Base-by-base conservation (phyloP, 35 echinoderm and acorn worm genomes). In the Strongylocentrotus purpuratus region DNA sequence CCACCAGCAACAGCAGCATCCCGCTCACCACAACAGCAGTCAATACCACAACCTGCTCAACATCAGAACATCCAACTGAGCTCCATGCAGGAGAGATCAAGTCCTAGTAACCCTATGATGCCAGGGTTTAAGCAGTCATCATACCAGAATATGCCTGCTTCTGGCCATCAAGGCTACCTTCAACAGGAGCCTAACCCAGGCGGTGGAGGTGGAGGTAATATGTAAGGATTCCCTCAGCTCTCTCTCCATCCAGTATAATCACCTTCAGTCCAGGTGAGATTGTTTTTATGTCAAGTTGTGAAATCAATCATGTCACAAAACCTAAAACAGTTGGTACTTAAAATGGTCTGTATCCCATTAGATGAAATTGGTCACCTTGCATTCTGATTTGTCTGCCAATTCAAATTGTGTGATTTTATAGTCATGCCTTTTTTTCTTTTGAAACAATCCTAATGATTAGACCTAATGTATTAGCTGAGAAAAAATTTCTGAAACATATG, bases 1-100 rank as follows among this genome's bases (percentile, higher is more conserved):
- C 94, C 95, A 87, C 96, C 96, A 97, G 87, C 94, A 88, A 25
- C 92, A 94, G 46, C 94, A 78, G 65, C 65, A 78, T 78, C 65
- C 65, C 65, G 25, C 7, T 78, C 65, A 78, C 65, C 65, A 90
- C 92, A 94, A 86, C 70, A 87, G 88, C 95, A 87, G 88, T 94
- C 95, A 86, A 61, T 90, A 94, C 86, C 95, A 32, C 87, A 94
- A 48, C 88, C 94, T 14, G 86, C 31, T 22, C 85, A 94, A 70
- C 86, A 50, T 33, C 94, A 90, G 46, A 96, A 94, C 47, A 93
- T 89, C 87, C 91, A 47, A 15, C 45, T 93, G 48, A 31, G 32
- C 9, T 50, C 91, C 11, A 48, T 93, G 46, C 91, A 93, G 91
- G 91, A 58, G 46, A 47, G 91, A 58, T 93, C 91, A 33, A 93